A percentile compares a stretch with the other conserved stretches of the same genome.
Conservation (phyloP, 2,797 vertebrate genomes). For the Hemitrygon akajei region DNA sequence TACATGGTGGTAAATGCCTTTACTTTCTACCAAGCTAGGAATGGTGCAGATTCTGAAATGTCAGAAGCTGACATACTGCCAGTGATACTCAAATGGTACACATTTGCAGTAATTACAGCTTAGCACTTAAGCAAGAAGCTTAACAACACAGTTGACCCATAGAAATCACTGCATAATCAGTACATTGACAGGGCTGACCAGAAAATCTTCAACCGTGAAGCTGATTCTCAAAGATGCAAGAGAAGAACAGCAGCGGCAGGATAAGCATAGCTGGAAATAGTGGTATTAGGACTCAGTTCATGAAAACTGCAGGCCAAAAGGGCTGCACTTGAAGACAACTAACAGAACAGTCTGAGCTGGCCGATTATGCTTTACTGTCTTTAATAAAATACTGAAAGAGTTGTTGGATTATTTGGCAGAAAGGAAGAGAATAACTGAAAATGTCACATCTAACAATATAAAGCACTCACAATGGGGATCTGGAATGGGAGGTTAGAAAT, state of each 20-base stretch:
- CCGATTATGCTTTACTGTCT: neutral
- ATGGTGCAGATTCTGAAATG: neutral
- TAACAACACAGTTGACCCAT: neutral
- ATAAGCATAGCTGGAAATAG: neutral
- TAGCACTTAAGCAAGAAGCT: neutral
- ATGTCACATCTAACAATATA: neutral
- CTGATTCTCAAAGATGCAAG: neutral
- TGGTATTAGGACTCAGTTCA: neutral
- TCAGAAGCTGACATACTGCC: neutral
- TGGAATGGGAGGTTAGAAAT: no score
- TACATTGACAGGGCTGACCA: neutral
- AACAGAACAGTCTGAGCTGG: neutral
- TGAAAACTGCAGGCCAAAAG: neutral
- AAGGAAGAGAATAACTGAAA: neutral
- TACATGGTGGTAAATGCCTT: neutral
- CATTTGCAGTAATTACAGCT: neutral
- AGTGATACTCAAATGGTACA: neutral
- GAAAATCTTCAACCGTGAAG: neutral
- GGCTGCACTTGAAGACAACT: neutral
- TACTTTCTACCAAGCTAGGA: neutral
- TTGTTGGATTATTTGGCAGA: neutral
- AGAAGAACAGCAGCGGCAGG: neutral
- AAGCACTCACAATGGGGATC: neutral
- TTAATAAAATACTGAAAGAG: neutral
- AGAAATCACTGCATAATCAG: neutral